These are phyloP conservation scores for Oryzias woworae DNA, from an alignment of 2,113 vertebrate genomes.

Conservation along the genomic window DNA sequence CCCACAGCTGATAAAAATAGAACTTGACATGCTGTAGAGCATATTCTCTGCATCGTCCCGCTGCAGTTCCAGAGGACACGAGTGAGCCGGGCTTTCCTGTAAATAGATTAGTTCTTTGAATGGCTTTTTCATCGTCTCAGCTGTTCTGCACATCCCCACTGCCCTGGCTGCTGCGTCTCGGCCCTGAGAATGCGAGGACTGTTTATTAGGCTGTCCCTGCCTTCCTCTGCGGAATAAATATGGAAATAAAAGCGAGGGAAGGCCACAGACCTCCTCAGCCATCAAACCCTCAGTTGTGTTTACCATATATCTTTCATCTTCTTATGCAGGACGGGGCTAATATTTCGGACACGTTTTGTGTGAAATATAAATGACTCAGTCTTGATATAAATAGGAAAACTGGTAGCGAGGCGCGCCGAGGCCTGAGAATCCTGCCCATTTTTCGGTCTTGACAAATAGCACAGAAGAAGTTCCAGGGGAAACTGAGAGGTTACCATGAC, in stretches of 20 bases:
- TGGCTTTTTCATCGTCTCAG: conserved; percentile 58
- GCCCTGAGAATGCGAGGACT: conserved; percentile 51
- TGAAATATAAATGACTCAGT: conserved; percentile 87
- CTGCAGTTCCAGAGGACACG: conserved; percentile 58
- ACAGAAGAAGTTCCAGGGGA: conserved; percentile 75
- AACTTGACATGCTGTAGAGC: conserved; percentile 63
- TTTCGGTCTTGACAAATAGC: conserved; percentile 92
- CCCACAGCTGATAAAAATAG: conserved; percentile 76
- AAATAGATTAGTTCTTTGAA: conserved; percentile 68
- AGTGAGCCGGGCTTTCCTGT: conserved; percentile 52
- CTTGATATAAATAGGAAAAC: conserved; percentile 83
- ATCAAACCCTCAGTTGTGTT: conserved; percentile 70
- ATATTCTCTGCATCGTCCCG: conserved; percentile 56
- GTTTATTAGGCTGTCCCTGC: conserved; percentile 65
- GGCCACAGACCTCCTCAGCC: conserved; percentile 43
- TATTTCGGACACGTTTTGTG: conserved; percentile 81
- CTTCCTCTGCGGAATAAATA: conserved; percentile 37
- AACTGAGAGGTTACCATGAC: conserved; percentile 92
- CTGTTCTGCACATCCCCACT: conserved; percentile 52
- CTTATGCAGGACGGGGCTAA: conserved; percentile 78
- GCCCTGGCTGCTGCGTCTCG: conserved; percentile 66
- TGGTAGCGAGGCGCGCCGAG: conserved; percentile 61
- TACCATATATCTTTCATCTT: conserved; percentile 76
- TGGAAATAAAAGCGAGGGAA: conserved; percentile 37
- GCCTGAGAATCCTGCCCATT: conserved; percentile 51